Evolutionary conservation across 2,797 vertebrate genomes (phyloP), one percentile per base, ranked within the genome.

Genomic region (Garrulus glandarius): DNA sequence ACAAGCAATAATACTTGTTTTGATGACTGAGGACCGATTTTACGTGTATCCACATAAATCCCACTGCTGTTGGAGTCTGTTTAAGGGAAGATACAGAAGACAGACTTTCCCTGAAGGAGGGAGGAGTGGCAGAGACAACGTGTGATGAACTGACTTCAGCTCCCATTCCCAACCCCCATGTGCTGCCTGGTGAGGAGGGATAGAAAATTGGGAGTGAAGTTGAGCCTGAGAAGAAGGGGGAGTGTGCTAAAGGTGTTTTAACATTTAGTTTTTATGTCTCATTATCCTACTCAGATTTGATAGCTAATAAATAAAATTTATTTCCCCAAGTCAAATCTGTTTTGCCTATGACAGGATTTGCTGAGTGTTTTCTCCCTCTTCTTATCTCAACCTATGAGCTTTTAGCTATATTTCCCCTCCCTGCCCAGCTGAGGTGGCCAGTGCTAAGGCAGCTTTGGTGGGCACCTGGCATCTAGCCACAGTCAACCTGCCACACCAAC

Each of bases 341-440:
- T 77, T 57, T 70, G n/a, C 34, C 44, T 8, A 3, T 50, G n/a
- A 57, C 4, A 10, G 6, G 34, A 44, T 30, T 70, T 70, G 24
- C 24, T 77, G 24, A 39, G 15, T 46, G 8, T 52, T 77, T 37
- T 70, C 44, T 52, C 21, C 44, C 44, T 34, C 30, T 23, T 64
- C 13, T 30, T 77, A 10, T 34, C 37, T 84, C 44, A 83, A 30
- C 4, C 5, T 24, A 46, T 0, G 0, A 70, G 8, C 7, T 77
- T 82, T 57, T 27, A 34, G 44, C 8, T 57, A 3, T 14, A 23
- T 34, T 63, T 14, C 2, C 22, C 7, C 7, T 7, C 15, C 13
- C 15, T 13, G 5, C 8, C 37, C 44, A 63, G 37, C 18, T 74
- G 55, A 68, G 5, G 7, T 41, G 30, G 15, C 19, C 11, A 47